A percentile compares a stretch with the other conserved stretches of the same genome.
phyloP scores from a whole-genome alignment of 1,140 invertebrate genomes.

The Pemphigus obesinymphae region DNA sequence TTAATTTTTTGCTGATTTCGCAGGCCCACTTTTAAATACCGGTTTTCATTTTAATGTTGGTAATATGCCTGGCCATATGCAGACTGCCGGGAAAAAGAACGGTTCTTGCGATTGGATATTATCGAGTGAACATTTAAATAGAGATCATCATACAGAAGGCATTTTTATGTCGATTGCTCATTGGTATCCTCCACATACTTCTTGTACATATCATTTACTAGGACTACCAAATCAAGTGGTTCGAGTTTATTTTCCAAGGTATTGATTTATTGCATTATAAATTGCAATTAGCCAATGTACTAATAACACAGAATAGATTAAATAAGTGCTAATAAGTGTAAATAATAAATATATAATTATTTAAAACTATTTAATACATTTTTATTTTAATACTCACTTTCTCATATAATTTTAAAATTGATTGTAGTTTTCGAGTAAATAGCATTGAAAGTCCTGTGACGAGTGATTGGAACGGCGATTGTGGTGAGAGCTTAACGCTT shows the following conservation, averaged over 20 bases:
- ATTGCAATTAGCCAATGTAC: too few relatives aligned
- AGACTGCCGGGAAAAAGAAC: conserved; percentile 73
- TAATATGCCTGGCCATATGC: conserved; percentile 85
- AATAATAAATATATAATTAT: too few relatives aligned
- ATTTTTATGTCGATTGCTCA: conserved; percentile 85
- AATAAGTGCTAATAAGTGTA: too few relatives aligned
- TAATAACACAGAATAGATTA: too few relatives aligned
- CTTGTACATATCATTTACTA: conserved; percentile 82
- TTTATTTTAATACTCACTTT: too few relatives aligned
- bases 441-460: conserved; percentile 77
- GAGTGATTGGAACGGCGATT: conserved; percentile 76
- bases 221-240: conserved; percentile 78
- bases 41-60: conserved; percentile 91
- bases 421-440: conserved; percentile 74
- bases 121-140: conserved; percentile 70
- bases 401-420: too few relatives aligned
- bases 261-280: too few relatives aligned
- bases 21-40: conserved; percentile 80
- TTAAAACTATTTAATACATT: too few relatives aligned
- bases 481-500: conserved; percentile 79
- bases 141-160: conserved; percentile 71
- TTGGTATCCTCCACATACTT: conserved; percentile 87
- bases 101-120: conserved; percentile 82
- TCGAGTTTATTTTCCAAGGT: conserved; percentile 80
- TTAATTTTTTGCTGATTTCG: neutral